Evolutionary conservation across 2,113 vertebrate species (phyloP).

Genomic region (Psittacula cyanocephala): DNA sequence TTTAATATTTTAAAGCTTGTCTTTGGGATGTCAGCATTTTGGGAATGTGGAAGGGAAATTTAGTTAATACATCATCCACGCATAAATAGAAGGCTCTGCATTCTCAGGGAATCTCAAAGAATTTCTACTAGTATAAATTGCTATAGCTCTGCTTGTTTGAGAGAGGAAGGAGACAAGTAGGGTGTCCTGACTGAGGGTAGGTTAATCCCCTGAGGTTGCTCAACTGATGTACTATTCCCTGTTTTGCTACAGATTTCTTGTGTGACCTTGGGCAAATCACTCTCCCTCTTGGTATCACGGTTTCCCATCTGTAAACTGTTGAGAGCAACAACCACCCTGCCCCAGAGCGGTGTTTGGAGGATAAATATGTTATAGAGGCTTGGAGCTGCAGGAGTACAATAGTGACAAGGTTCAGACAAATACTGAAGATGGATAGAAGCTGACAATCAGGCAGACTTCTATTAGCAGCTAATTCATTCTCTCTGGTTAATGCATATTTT

Average conservation of each 20-base stretch:
- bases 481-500: constrained; percentile 62
- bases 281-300: constrained; percentile 36
- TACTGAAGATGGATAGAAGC: constrained; percentile 43
- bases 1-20: not conserved
- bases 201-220: constrained; percentile 11
- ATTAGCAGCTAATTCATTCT: constrained; percentile 64
- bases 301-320: constrained; percentile 60
- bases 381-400: not conserved
- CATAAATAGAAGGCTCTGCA: not conserved
- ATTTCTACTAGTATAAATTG: not conserved
- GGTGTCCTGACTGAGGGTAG: constrained; percentile 2
- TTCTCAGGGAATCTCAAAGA: not conserved
- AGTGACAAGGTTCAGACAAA: constrained; percentile 38
- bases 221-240: constrained; percentile 19
- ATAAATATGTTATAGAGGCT: constrained; percentile 51
- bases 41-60: not conserved
- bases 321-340: constrained; percentile 58
- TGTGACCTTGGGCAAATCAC: constrained; percentile 50
- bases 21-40: not conserved
- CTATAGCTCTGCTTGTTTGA: not conserved
- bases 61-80: not conserved
- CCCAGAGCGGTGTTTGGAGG: constrained; percentile 61
- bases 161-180: constrained; percentile 38
- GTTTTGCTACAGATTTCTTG: constrained; percentile 36
- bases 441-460: constrained; percentile 60